Evolutionary conservation across 2,888 invertebrate species (phyloP).

Genomic region (Drosophila antonietae): DNA sequence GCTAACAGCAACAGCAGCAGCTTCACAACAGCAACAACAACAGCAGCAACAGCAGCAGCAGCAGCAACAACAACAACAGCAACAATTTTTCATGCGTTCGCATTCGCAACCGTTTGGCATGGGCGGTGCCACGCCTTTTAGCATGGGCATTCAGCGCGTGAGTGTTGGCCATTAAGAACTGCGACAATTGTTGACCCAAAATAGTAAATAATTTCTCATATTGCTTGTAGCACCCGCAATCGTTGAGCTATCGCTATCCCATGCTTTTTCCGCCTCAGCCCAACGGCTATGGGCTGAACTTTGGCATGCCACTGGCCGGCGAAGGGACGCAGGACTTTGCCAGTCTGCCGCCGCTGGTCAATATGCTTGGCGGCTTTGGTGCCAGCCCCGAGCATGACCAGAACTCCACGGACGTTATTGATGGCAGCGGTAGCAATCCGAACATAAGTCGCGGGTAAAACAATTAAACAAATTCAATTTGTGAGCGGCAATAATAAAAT

Average conservation of each 20-base stretch:
- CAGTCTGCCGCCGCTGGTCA: slow-evolving; percentile 90
- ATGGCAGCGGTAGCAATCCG: slow-evolving; percentile 83
- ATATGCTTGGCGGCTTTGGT: slow-evolving; percentile 81
- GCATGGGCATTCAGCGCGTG: slow-evolving; percentile 83
- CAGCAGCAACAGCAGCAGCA: slow-evolving; percentile 54
- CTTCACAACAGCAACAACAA: slow-evolving; percentile 39
- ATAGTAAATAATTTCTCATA: slow-evolving; percentile 21
- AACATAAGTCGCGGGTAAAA: slow-evolving; percentile 82
- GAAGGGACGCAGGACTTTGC: slow-evolving; percentile 86
- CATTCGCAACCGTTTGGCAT: slow-evolving; percentile 65
- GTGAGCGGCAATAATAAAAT: not conserved
- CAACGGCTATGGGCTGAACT: slow-evolving; percentile 56
- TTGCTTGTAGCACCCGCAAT: slow-evolving; percentile 74
- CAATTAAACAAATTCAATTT: not conserved
- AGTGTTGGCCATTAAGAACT: slow-evolving; percentile 55
- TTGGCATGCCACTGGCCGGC: slow-evolving; percentile 71
- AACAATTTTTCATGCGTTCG: slow-evolving; percentile 73
- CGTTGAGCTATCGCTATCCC: slow-evolving; percentile 79
- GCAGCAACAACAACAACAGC: slow-evolving; percentile 63
- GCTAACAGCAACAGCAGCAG: slow-evolving; percentile 51
- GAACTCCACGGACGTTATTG: slow-evolving; percentile 83
- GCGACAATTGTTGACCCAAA: slow-evolving; percentile 16
- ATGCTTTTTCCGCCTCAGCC: slow-evolving; percentile 74
- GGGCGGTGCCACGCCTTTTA: slow-evolving; percentile 76
- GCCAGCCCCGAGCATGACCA: slow-evolving; percentile 80